Conservation (phyloP, 2,113 vertebrate genomes). For the Amblyopsis rosae region DNA sequence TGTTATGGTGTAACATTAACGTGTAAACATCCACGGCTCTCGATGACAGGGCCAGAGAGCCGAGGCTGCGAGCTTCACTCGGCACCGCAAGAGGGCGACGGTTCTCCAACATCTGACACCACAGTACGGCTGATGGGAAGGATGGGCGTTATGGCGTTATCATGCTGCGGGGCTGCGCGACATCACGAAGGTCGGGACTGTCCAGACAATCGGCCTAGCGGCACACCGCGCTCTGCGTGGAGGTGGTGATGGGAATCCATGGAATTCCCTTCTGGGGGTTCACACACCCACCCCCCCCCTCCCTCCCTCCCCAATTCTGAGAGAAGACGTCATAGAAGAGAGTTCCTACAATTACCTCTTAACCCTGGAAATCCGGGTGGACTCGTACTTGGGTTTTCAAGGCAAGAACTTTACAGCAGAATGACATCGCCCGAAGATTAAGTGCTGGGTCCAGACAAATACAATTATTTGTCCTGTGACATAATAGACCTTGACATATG, state of each 20-base stretch:
- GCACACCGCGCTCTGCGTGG: not conserved
- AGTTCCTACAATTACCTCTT: not conserved
- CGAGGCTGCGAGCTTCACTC: constrained; percentile 85
- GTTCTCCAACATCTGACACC: constrained; percentile 81
- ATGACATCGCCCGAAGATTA: not conserved
- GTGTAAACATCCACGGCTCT: not conserved
- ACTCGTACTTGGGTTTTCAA: too few species aligned
- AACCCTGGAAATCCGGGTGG: too few species aligned
- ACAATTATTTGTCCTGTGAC: not conserved
- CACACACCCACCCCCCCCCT: not conserved
- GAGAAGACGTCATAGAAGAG: constrained; percentile 44
- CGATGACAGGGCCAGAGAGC: constrained; percentile 85
- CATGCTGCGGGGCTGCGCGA: not conserved
- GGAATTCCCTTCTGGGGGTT: constrained; percentile 35
- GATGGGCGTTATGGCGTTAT: not conserved
- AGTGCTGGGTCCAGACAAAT: not conserved
- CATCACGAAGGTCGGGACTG: not conserved
- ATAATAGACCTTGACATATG: not conserved
- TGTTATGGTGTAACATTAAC: not conserved
- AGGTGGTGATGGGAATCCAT: not conserved
- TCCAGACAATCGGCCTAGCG: not conserved
- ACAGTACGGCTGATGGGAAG: constrained; percentile 1
- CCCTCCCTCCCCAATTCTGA: not conserved
- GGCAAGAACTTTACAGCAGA: not conserved
- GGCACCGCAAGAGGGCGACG: constrained; percentile 83